Evolutionary conservation across 2,888 invertebrate genomes (phyloP).

Genomic region (Mythimna vitellina): DNA sequence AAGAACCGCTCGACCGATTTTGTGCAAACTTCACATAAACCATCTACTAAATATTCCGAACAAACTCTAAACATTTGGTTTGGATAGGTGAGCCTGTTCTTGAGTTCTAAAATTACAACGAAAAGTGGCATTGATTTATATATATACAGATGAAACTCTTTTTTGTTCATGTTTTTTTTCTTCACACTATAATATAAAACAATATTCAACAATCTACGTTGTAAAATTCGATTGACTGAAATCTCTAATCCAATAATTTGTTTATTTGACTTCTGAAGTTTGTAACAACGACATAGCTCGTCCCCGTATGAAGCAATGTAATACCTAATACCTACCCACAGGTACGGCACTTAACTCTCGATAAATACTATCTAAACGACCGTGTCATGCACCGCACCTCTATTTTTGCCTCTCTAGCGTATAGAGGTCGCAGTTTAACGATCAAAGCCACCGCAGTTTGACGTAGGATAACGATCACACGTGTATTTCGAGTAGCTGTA

Average conservation of each 20-base stretch:
- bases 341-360: conserved; percentile 25
- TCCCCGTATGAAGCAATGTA: conserved; percentile 6
- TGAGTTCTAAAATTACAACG: too few species aligned
- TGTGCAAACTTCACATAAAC: too few species aligned
- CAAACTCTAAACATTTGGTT: too few species aligned
- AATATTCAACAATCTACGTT: neutral
- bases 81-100: too few species aligned
- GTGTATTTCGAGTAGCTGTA: conserved; percentile 42
- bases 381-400: conserved; percentile 51
- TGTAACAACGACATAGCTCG: neutral
- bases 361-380: conserved; percentile 64
- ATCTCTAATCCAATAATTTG: neutral
- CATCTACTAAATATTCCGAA: too few species aligned
- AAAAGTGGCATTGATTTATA: too few species aligned
- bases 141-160: too few species aligned
- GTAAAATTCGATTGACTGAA: neutral
- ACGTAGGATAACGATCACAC: conserved; percentile 60
- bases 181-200: neutral
- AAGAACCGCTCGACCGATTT: too few species aligned
- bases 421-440: conserved; percentile 63
- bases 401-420: conserved; percentile 58
- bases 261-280: conserved; percentile 14
- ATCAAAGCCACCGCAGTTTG: conserved; percentile 58
- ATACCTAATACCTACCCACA: conserved; percentile 17
- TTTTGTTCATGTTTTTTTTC: neutral